Conservation (phyloP, 2,113 vertebrate genomes). For the Rhadina sibilatrix region DNA sequence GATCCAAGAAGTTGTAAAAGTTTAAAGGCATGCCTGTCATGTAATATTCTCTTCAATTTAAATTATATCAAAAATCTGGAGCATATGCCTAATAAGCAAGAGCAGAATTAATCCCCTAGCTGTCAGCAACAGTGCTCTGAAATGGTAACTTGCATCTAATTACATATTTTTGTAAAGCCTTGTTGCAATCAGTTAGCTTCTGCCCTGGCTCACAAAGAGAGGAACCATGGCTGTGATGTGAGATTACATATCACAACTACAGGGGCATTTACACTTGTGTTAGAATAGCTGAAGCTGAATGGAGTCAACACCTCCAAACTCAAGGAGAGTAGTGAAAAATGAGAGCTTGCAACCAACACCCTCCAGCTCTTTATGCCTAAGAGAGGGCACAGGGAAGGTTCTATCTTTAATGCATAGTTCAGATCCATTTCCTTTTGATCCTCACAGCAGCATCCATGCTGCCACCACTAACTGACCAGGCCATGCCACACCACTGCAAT, state of each 20-base stretch:
- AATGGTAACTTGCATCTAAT: conserved; percentile 42
- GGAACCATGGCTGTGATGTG: background rate
- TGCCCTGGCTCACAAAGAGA: background rate
- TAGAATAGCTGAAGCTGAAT: background rate
- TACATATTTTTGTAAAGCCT: conserved; percentile 14
- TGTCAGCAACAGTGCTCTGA: conserved; percentile 45
- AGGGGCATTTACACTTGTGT: background rate
- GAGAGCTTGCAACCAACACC: background rate
- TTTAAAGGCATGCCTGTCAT: conserved; percentile 54
- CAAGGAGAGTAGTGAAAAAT: background rate
- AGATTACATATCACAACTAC: background rate
- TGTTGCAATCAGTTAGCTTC: conserved; percentile 2
- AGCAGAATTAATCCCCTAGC: conserved; percentile 56
- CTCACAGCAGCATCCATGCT: background rate
- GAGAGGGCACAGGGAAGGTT: background rate
- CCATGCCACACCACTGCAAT: background rate
- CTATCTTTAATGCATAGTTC: background rate
- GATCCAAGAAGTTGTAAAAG: conserved; percentile 24
- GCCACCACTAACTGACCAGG: background rate
- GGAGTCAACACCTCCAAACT: background rate
- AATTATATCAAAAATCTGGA: conserved; percentile 59
- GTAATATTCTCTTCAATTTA: conserved; percentile 59
- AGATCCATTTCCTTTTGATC: background rate
- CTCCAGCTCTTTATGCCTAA: background rate
- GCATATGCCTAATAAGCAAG: conserved; percentile 41